These are phyloP conservation scores for Tupiocoris notatus DNA, from an alignment of 2,888 invertebrate genomes.

Conservation along the genomic window DNA sequence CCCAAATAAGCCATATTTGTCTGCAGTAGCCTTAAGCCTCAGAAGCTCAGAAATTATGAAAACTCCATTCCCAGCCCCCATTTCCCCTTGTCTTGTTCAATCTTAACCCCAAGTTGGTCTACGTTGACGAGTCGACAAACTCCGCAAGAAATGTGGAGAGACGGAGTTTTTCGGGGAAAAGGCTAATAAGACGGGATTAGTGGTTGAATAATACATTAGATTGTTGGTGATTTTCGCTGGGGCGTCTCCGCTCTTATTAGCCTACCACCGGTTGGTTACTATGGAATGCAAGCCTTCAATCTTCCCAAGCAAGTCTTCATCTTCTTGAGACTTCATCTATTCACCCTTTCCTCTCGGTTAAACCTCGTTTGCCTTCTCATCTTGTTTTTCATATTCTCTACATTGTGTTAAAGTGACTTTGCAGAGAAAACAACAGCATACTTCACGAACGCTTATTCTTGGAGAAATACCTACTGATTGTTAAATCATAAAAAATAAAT, in stretches of 20 bases:
- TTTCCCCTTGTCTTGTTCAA: background rate
- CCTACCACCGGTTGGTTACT: background rate
- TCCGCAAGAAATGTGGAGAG: background rate
- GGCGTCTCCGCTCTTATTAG: background rate
- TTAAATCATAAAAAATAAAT: too few species aligned
- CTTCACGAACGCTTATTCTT: too few species aligned
- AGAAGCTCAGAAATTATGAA: slow-evolving; percentile 6
- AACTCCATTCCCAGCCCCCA: background rate
- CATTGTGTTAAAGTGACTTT: too few species aligned
- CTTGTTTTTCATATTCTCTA: background rate
- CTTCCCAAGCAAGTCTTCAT: background rate
- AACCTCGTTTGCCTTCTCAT: background rate
- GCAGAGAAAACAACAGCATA: background rate
- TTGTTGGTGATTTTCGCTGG: slow-evolving; percentile 29
- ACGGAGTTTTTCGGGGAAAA: slow-evolving; percentile 2
- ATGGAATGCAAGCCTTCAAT: background rate
- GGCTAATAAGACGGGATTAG: slow-evolving; percentile 41
- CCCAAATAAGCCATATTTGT: background rate
- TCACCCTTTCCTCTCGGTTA: background rate
- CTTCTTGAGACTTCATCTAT: background rate
- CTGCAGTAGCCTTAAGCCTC: background rate
- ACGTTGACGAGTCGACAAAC: background rate
- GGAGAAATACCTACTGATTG: too few species aligned
- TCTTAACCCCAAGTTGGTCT: background rate
- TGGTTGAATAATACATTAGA: slow-evolving; percentile 40